Base-by-base conservation (phyloP, 2,113 vertebrate species). In the Myxocyprinus asiaticus region DNA sequence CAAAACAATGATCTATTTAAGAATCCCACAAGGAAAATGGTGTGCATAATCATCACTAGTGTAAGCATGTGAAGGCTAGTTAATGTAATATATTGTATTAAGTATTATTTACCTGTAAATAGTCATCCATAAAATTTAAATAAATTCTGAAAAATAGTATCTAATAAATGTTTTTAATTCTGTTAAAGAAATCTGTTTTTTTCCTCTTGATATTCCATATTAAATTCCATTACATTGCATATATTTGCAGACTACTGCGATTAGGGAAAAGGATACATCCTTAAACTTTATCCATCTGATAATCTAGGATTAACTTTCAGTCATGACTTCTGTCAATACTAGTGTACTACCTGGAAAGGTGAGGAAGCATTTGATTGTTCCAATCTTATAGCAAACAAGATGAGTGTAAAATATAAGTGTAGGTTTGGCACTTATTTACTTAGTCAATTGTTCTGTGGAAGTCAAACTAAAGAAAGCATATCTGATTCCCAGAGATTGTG, bases 81-180 rank as follows among this genome's bases (percentile, higher is more conserved):
- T 82, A 90, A 87, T 85, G 80, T 93, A 93, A 94, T 96, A 93
- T 33, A 95, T 86, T 89, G 88, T 87, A 80, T 88, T 89, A 88
- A 91, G 88, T 87, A 90, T 86, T 89, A 85, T 88, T 88, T 17
- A 70, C 67, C 14, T 94, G 93, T 94, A 94, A 86, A 94, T 89
- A 90, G 11, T 69, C 79, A 77, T 63, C 59, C 79, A 71, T 86
- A 33, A 84, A 79, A 85, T 89, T 91, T 91, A 90, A 85, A 92
- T 87, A 78, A 79, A 81, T 81, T 82, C 82, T 81, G 68, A 17
- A 64, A 67, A 67, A 51, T 70, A 70, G 3, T 65, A 67, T 75
- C 77, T 70, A 83, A 86, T 61, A 71, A 85, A 79, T 55, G n/a
- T 78, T 65, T 65, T 61, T 47, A 79, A 76, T 69, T 58, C 10